phyloP scores from a whole-genome alignment of 2,888 invertebrate species.

The Melanophora roralis region DNA sequence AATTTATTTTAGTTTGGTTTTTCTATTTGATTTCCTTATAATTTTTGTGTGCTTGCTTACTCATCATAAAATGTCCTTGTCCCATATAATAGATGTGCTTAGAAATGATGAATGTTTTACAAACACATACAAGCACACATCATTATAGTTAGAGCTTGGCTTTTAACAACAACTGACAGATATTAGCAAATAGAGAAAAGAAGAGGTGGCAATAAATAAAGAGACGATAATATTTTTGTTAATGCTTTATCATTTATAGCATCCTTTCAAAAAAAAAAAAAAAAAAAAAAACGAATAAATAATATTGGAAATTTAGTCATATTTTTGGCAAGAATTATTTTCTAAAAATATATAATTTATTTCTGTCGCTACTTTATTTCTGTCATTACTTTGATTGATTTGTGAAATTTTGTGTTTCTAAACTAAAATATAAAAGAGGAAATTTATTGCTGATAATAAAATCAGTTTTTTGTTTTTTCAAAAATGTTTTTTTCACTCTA shows the following conservation, averaged over 20 bases:
- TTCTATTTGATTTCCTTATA: background rate
- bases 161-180: background rate
- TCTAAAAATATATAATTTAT: background rate
- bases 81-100: constrained; percentile 52
- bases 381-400: constrained; percentile 54
- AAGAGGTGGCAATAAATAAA: background rate
- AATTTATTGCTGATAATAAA: constrained; percentile 22
- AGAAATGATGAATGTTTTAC: constrained; percentile 53
- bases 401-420: constrained; percentile 2
- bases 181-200: background rate
- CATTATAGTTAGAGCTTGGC: background rate
- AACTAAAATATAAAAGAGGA: background rate
- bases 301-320: background rate
- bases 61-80: constrained; percentile 62
- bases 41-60: constrained; percentile 44
- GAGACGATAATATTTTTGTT: constrained; percentile 3
- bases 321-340: constrained; percentile 12
- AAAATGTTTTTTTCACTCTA: too few relatives aligned
- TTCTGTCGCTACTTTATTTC: constrained; percentile 11
- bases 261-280: background rate
- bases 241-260: constrained; percentile 42
- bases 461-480: background rate
- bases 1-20: background rate
- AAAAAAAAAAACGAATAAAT: background rate
- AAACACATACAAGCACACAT: background rate